Base-by-base conservation (phyloP, 1,140 invertebrate genomes). In the Drosophila bipectinata region DNA sequence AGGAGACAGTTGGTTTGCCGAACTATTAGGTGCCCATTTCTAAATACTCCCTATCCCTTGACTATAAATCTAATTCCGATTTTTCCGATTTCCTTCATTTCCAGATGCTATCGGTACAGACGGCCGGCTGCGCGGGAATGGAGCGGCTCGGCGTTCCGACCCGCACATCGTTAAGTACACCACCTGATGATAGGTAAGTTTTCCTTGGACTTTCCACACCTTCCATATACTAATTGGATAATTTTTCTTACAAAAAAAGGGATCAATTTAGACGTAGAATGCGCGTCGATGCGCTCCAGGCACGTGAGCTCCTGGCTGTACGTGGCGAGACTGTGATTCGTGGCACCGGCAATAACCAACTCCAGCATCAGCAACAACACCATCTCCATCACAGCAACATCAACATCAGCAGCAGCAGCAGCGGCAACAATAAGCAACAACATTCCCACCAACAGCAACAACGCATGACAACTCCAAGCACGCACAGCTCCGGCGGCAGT, bases 81-180 rank as follows among this genome's bases (percentile, higher is more conserved):
- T 12, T n/a, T 57, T 15, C 9, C 2, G 0, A 2, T 18, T 10
- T 59, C 2, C 51, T 3, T 62, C 47, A n/a, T 3, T 94, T 94
- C 79, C 93, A 94, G 94, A 94, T 94, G 94, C 93, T 94, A 93
- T 94, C 93, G 93, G 93, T 94, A 92, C 93, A 94, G 93, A 93
- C 93, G 92, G 93, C 93, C 92, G 93, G 94, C 93, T 94, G 93
- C 93, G 94, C 93, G 92, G 94, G 94, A 92, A 94, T 94, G 94
- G 94, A 94, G 93, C 93, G 93, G 93, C 93, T 94, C 93, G 93
- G 94, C 92, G 93, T 93, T 93, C 93, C 93, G 91, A 93, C 87
- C 90, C 90, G 91, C 91, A 92, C 89, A 79, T 74, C 87, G 53
- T 78, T 91, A 52, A 83, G 79, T 72, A 84, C 90, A 84, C 85